Percentiles rank a stretch among this genome's conserved stretches.
These are phyloP conservation scores for Hydrolagus colliei DNA, from an alignment of 2,797 vertebrate genomes.

Conservation along the genomic window DNA sequence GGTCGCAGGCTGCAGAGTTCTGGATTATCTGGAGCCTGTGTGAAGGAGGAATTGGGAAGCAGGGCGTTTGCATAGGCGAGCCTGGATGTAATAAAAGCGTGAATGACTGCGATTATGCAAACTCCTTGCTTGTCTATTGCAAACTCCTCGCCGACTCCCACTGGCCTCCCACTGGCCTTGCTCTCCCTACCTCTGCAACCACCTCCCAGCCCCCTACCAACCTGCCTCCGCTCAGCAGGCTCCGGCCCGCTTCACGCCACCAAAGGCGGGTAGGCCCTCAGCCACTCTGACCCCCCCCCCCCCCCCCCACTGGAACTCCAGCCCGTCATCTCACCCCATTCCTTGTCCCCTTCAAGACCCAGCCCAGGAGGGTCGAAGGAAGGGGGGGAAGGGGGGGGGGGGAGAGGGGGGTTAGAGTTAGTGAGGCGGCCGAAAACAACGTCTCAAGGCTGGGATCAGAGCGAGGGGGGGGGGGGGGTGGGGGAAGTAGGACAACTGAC, in stretches of 20 bases:
- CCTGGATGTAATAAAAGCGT: too few relatives aligned
- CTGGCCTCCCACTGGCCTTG: not conserved
- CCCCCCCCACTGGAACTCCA: too few relatives aligned
- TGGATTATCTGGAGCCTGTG: too few relatives aligned
- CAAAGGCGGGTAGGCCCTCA: not conserved
- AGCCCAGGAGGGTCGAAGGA: slow-evolving; percentile 29
- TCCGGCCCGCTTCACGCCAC: not conserved
- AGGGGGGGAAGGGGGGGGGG: slow-evolving; percentile 37
- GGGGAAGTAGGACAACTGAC: slow-evolving; percentile 31
- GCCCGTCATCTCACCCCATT: not conserved
- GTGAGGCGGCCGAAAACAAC: too few relatives aligned
- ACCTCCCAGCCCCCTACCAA: not conserved
- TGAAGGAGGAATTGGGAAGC: too few relatives aligned
- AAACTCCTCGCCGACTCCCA: not conserved
- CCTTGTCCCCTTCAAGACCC: not conserved
- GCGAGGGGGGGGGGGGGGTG: slow-evolving; percentile 19
- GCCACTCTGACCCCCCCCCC: too few relatives aligned
- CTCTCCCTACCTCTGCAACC: not conserved
- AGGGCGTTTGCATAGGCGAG: too few relatives aligned
- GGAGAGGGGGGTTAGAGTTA: too few relatives aligned
- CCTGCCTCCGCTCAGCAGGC: not conserved
- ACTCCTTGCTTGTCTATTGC: too few relatives aligned
- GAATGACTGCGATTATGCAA: too few relatives aligned
- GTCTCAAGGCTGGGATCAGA: too few relatives aligned
- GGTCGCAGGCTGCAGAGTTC: too few relatives aligned